Percentiles rank a stretch among this genome's conserved stretches.
phyloP scores from a whole-genome alignment of 1,140 invertebrate species.

The Temnothorax longispinosus region DNA sequence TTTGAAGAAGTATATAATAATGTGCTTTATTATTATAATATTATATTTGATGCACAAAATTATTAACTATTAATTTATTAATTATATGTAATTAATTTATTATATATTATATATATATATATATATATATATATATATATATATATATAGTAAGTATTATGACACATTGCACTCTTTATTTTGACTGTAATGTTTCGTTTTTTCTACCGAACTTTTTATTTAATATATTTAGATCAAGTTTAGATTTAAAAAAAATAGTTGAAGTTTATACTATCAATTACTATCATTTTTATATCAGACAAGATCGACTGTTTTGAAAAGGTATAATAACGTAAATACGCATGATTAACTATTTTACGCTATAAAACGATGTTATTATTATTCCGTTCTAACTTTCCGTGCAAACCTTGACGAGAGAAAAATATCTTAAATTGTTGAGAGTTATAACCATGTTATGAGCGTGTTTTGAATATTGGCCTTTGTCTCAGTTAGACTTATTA shows the following conservation, averaged over 20 bases:
- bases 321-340: neutral
- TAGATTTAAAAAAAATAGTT: neutral
- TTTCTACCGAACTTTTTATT: neutral
- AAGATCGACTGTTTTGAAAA: neutral
- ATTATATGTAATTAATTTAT: slow-evolving; percentile 3
- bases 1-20: neutral
- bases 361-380: neutral
- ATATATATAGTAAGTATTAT: neutral
- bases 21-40: neutral
- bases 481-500: slow-evolving; percentile 73
- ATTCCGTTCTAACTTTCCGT: neutral
- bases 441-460: neutral
- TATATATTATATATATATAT: slow-evolving; percentile 1
- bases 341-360: neutral
- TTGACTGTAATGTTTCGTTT: neutral
- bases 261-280: slow-evolving; percentile 5
- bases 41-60: neutral
- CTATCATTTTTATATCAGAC: neutral
- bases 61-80: neutral
- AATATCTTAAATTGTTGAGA: slow-evolving; percentile 21
- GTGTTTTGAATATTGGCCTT: slow-evolving; percentile 49
- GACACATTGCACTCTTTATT: neutral
- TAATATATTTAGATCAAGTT: neutral
- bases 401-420: neutral
- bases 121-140: neutral